phyloP scores from a whole-genome alignment of 2,888 invertebrate genomes.

The Herminia tarsipennalis region DNA sequence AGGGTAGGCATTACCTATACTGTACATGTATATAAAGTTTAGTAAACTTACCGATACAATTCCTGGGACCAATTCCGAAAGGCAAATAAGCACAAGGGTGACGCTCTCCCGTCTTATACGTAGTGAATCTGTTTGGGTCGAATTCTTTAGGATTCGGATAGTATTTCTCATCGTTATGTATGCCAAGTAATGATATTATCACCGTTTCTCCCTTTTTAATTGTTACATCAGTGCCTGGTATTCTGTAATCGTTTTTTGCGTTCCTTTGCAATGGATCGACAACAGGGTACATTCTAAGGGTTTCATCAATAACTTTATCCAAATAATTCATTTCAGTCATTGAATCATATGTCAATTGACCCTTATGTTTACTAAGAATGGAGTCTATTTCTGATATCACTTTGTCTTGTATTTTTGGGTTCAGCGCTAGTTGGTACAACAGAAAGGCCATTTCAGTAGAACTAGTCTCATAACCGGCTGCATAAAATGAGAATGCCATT shows the following conservation, averaged over 20 bases:
- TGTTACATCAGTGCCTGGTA: constrained; percentile 57
- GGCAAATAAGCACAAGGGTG: constrained; percentile 31
- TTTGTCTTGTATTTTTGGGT: constrained; percentile 59
- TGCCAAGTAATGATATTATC: constrained; percentile 57
- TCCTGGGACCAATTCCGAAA: constrained; percentile 40
- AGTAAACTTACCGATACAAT: constrained; percentile 16
- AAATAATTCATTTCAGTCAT: constrained; percentile 45
- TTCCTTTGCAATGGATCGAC: constrained; percentile 59
- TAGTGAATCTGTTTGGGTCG: constrained; percentile 73
- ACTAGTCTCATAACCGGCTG: constrained; percentile 72
- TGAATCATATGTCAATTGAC: constrained; percentile 46
- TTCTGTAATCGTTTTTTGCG: constrained; percentile 54
- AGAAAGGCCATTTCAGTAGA: constrained; percentile 61
- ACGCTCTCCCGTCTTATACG: constrained; percentile 33
- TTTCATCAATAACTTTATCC: constrained; percentile 65
- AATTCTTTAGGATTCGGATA: constrained; percentile 72
- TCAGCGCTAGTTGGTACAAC: constrained; percentile 59
- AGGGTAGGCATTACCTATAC: no score
- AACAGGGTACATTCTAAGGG: constrained; percentile 73
- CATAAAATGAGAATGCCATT: constrained; percentile 60
- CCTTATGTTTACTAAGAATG: constrained; percentile 48
- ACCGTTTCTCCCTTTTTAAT: constrained; percentile 61
- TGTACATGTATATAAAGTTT: no score
- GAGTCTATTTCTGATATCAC: constrained; percentile 57
- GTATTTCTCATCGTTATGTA: constrained; percentile 68